phyloP scores from a whole-genome alignment of 2,113 vertebrate species.

The Anarhynchus alexandrinus region DNA sequence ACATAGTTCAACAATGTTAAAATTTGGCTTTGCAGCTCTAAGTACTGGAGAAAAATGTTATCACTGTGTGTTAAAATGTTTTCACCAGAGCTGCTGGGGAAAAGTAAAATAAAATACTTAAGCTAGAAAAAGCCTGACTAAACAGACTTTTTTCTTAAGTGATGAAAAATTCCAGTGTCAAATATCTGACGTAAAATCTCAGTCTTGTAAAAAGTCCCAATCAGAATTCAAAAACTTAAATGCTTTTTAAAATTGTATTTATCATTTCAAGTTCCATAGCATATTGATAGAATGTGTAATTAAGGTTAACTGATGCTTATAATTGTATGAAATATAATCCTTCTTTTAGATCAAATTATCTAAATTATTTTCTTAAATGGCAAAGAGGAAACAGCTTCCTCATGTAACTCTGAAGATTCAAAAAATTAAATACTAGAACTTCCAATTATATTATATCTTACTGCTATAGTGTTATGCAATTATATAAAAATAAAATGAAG shows the following conservation, averaged over 20 bases:
- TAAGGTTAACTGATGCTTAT: not conserved
- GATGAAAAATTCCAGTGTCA: not conserved
- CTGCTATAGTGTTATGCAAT: not conserved
- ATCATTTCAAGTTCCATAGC: not conserved
- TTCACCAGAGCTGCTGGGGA: not conserved
- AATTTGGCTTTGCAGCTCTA: not conserved
- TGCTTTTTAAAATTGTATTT: not conserved
- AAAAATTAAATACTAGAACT: not conserved
- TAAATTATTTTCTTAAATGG: not conserved
- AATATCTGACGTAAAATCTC: not conserved
- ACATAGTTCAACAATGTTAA: not conserved
- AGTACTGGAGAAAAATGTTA: not conserved
- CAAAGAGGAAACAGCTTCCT: not conserved
- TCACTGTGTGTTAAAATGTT: not conserved
- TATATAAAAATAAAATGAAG: not conserved
- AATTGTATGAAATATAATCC: not conserved
- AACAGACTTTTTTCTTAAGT: not conserved
- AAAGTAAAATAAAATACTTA: not conserved
- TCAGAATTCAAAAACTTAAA: not conserved
- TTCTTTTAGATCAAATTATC: not conserved
- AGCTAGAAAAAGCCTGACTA: not conserved
- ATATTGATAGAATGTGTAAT: not conserved
- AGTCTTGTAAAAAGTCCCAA: not conserved
- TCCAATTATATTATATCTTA: not conserved
- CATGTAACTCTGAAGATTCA: not conserved